Evolutionary conservation across 1,140 invertebrate species (phyloP).

Genomic region (Oreohelix idahoensis): DNA sequence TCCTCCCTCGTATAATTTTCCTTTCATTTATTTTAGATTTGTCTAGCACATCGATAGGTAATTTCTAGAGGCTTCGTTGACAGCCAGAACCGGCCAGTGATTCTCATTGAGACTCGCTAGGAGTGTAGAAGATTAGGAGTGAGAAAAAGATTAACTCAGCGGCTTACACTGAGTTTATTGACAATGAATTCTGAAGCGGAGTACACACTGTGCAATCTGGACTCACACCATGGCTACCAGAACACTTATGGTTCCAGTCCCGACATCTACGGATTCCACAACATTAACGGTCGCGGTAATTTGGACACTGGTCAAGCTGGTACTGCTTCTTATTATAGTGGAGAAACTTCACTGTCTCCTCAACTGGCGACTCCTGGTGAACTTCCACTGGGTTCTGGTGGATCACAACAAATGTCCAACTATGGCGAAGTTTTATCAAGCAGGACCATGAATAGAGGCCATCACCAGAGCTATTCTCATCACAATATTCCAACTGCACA

Average conservation of each 20-base stretch:
- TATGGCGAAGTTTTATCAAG: slow-evolving; percentile 12
- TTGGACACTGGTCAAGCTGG: slow-evolving; percentile 25
- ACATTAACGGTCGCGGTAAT: slow-evolving; percentile 44
- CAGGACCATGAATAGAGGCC: neutral
- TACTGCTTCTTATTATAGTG: neutral
- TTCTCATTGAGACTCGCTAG: neutral
- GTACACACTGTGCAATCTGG: slow-evolving; percentile 66
- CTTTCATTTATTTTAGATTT: slow-evolving; percentile 40
- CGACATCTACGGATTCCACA: slow-evolving; percentile 32
- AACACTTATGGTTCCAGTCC: slow-evolving; percentile 40
- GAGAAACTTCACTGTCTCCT: slow-evolving; percentile 26
- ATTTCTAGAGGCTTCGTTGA: slow-evolving; percentile 10
- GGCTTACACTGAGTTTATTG: neutral
- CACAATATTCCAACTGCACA: slow-evolving; percentile 18
- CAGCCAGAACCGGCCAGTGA: neutral
- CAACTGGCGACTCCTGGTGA: slow-evolving; percentile 31
- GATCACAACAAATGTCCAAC: neutral
- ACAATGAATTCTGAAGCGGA: slow-evolving; percentile 65
- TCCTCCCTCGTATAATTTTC: slow-evolving; percentile 11
- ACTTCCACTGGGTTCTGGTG: slow-evolving; percentile 14
- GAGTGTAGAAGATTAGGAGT: slow-evolving; percentile 2
- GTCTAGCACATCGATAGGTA: slow-evolving; percentile 25
- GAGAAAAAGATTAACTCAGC: slow-evolving; percentile 13
- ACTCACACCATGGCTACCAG: slow-evolving; percentile 55
- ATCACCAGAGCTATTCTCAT: neutral